Percentiles rank a stretch among this genome's conserved stretches.
These are phyloP conservation scores for Procavia capensis DNA, from an alignment of 2,113 vertebrate species.

Conservation along the genomic window DNA sequence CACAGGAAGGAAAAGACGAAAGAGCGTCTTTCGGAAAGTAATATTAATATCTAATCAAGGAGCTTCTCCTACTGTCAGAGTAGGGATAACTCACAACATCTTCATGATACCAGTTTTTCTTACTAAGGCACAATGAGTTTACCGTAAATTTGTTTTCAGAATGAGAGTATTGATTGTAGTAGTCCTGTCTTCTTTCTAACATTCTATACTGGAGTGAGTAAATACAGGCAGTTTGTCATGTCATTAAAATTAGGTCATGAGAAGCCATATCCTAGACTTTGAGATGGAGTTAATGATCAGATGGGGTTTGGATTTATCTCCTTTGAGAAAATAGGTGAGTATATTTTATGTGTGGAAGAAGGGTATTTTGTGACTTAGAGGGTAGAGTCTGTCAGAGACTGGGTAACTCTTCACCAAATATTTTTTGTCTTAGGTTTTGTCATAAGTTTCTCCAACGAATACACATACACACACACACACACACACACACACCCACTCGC, in stretches of 20 bases:
- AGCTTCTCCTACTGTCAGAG: not conserved
- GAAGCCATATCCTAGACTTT: not conserved
- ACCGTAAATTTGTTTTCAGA: not conserved
- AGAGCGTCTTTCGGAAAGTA: not conserved
- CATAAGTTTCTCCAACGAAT: too few species aligned
- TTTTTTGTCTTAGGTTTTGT: not conserved
- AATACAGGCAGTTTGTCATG: not conserved
- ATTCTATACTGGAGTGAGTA: not conserved
- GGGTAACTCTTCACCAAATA: not conserved
- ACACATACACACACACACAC: too few species aligned
- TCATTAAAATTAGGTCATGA: not conserved
- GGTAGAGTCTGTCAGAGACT: not conserved
- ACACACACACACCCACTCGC: too few species aligned
- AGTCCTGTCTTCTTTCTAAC: not conserved
- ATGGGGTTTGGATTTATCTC: not conserved
- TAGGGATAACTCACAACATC: rapidly evolving
- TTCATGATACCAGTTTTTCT: not conserved
- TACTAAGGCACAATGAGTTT: not conserved
- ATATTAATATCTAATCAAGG: not conserved
- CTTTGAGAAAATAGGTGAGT: not conserved
- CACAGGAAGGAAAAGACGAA: not conserved
- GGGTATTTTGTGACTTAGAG: not conserved
- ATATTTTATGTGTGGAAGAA: not conserved
- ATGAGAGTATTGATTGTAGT: not conserved
- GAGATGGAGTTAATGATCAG: not conserved